Evolutionary conservation across 23 tunicate genomes (phyloP).

Genomic region (Ascidia mentula): DNA sequence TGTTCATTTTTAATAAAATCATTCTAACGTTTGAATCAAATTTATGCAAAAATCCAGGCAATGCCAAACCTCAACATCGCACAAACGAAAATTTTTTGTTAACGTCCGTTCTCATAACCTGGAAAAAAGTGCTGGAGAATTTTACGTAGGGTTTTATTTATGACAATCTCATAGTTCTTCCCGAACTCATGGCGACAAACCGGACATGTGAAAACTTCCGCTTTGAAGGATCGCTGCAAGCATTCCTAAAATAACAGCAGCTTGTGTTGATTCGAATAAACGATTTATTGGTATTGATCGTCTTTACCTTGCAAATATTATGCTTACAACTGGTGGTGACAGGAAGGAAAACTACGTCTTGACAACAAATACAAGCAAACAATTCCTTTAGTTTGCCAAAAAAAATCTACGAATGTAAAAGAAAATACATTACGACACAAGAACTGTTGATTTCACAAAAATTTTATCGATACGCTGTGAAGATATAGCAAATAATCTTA

Average conservation of each 20-base stretch:
- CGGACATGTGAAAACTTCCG: slow-evolving; percentile 78
- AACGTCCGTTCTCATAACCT: slow-evolving; percentile 78
- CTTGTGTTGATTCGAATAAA: too few species aligned
- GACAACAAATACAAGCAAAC: slow-evolving; percentile 72
- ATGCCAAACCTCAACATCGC: too few species aligned
- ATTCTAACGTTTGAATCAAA: too few species aligned
- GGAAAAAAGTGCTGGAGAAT: slow-evolving; percentile 48
- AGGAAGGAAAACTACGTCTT: slow-evolving; percentile 67
- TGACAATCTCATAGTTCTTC: slow-evolving; percentile 18
- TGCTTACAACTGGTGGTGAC: slow-evolving; percentile 74
- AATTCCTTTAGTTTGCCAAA: slow-evolving; percentile 50
- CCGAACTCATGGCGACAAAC: slow-evolving; percentile 73
- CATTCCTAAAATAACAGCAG: slow-evolving; percentile 44
- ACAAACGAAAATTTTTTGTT: too few species aligned
- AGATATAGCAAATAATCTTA: too few species aligned
- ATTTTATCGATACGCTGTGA: too few species aligned
- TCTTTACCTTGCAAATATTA: slow-evolving; percentile 65
- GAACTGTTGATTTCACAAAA: too few species aligned
- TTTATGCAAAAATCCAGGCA: too few species aligned
- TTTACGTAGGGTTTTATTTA: slow-evolving; percentile 47
- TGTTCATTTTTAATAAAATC: too few species aligned
- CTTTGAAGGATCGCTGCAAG: slow-evolving; percentile 72
- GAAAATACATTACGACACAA: background rate
- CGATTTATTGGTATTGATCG: too few species aligned
- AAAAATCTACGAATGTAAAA: slow-evolving; percentile 15